Base-by-base conservation (phyloP, 2,113 vertebrate genomes). In the Nycticryphes semicollaris region DNA sequence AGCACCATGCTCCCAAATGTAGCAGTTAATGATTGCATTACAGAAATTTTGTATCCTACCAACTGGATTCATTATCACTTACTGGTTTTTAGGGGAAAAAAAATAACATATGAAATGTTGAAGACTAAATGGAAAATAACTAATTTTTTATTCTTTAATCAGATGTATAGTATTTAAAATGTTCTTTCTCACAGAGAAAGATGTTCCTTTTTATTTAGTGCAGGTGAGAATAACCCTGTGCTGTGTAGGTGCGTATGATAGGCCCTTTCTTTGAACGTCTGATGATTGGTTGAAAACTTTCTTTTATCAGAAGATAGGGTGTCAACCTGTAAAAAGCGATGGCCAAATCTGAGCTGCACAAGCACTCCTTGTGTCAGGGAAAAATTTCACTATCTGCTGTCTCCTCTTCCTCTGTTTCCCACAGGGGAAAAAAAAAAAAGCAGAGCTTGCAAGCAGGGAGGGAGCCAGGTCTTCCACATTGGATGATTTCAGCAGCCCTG, bases 261-360 rank as follows among this genome's bases (percentile, higher is more conserved):
- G 33, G 31, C 8, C 47, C 47, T 89, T 77, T 70, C 41, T 81
- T 89, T 63, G 22, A 89, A 69, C 14, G 18, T 50, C 24, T 50
- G 22, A 53, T 17, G 43, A 14, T 11, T 57, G 41, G 10, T 24
- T 82, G 70, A 69, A 85, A 87, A 60, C 14, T 64, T 56, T 21
- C 8, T n/a, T 93, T 63, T 39, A 84, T 54, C 4, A 59, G 25
- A 82, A 62, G 8, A 12, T 25, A 41, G 0, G 0, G 6, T 35
- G 8, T 50, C 39, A 90, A 63, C 47, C 48, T 6, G 7, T 25
- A n/a, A 88, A 64, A 79, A 35, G 21, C 33, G 68, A 73, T 17
- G 28, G 8, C 14, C 48, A 16, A 19, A 25, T 47, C n/a, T 63
- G 33, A 74, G 43, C 30, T 53, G 22, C 11, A 69, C n/a, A 37